Conservation (phyloP, 2,797 vertebrate genomes). For the Micromesistius poutassou region DNA sequence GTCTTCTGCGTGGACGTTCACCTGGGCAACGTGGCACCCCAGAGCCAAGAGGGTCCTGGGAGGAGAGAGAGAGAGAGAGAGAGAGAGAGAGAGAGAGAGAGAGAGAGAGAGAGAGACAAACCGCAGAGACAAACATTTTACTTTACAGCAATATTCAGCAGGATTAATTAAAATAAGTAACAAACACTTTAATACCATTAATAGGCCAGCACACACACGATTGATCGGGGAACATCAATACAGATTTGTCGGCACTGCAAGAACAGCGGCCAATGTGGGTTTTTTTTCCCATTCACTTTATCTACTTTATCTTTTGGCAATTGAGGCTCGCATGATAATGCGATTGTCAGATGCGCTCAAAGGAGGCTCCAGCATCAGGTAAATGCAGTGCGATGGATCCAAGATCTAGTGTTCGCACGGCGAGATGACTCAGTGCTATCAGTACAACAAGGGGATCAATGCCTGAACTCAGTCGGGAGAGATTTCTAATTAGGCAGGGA, state of each 20-base stretch:
- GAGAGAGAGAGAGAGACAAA: not conserved
- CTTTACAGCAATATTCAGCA: not conserved
- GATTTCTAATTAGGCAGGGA: not conserved
- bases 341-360: not conserved
- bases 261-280: not conserved
- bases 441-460: conserved; percentile 36
- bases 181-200: not conserved
- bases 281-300: not conserved
- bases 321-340: not conserved
- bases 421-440: conserved; percentile 43
- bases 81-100: not conserved
- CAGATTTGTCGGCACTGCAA: not conserved
- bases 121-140: not conserved
- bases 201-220: conserved; percentile 8
- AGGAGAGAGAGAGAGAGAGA: conserved; percentile 14
- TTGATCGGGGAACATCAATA: conserved; percentile 24
- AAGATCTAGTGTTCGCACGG: conserved; percentile 47
- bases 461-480: conserved; percentile 27
- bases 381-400: not conserved
- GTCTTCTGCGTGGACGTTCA: conserved; percentile 87
- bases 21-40: conserved; percentile 91
- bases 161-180: not conserved
- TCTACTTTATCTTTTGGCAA: not conserved
- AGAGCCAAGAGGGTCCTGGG: conserved; percentile 92
- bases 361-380: not conserved